Conservation (phyloP, 2,797 vertebrate genomes). For the Arnoldichthys spilopterus region DNA sequence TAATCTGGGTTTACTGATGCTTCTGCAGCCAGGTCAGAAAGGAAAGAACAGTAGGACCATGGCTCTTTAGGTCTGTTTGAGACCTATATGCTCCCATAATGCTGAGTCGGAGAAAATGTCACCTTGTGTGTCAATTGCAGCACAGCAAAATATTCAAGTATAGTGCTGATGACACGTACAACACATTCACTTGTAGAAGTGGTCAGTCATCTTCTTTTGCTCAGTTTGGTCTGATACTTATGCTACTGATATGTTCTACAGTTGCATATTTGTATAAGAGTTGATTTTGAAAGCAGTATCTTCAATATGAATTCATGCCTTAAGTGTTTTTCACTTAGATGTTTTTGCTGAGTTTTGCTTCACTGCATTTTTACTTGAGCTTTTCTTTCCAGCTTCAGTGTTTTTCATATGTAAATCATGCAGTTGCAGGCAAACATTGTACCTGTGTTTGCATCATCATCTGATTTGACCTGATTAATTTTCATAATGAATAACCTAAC, state of each 20-base stretch:
- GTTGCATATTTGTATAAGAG: not conserved
- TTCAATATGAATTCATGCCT: not conserved
- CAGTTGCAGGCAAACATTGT: not conserved
- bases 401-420: slow-evolving; percentile 20
- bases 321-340: too few relatives aligned
- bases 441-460: slow-evolving; percentile 19
- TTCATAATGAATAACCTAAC: slow-evolving; percentile 6
- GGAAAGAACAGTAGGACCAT: not conserved
- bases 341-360: too few relatives aligned
- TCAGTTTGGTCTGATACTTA: not conserved
- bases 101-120: not conserved
- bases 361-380: not conserved
- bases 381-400: not conserved
- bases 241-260: not conserved
- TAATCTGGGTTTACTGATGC: slow-evolving; percentile 38
- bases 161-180: not conserved
- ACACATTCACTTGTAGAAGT: slow-evolving; percentile 1
- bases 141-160: slow-evolving; percentile 5
- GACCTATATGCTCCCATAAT: slow-evolving; percentile 5
- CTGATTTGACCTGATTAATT: slow-evolving; percentile 22
- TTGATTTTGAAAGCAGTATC: not conserved
- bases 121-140: not conserved
- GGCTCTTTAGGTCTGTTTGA: slow-evolving; percentile 13
- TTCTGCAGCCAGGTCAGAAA: not conserved
- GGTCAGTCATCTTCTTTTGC: slow-evolving; percentile 2